Percentiles rank a stretch among this genome's conserved stretches.
Evolutionary conservation across 2,888 invertebrate genomes (phyloP).

Genomic region (Neoaliturus tenellus): DNA sequence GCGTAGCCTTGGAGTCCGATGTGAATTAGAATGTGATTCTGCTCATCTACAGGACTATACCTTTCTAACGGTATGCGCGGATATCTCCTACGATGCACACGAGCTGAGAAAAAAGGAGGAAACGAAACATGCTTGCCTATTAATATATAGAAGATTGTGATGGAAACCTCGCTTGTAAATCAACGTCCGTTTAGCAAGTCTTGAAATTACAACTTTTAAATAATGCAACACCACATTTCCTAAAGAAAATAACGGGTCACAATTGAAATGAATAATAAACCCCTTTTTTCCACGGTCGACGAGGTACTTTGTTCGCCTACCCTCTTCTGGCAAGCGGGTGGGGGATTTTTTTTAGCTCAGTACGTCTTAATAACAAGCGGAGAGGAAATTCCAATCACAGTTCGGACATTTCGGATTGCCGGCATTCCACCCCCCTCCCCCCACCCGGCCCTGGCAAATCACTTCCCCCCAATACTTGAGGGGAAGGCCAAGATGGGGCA

Average conservation of each 20-base stretch:
- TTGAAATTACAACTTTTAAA: no score
- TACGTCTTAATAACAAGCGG: slow-evolving; percentile 47
- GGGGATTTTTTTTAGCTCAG: slow-evolving; percentile 23
- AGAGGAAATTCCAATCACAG: slow-evolving; percentile 52
- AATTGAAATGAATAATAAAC: neutral
- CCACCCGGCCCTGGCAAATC: slow-evolving; percentile 14
- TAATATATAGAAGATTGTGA: no score
- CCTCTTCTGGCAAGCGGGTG: slow-evolving; percentile 17
- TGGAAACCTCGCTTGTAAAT: no score
- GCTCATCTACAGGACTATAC: no score
- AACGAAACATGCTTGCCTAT: no score
- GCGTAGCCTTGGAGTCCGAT: no score
- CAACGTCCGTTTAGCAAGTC: no score
- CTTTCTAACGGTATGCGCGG: no score
- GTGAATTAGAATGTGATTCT: no score
- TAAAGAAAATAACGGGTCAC: neutral
- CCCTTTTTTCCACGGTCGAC: neutral
- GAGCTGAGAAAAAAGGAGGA: no score
- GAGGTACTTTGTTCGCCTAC: slow-evolving; percentile 16
- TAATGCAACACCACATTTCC: no score
- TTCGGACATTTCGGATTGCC: slow-evolving; percentile 54
- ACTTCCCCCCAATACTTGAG: slow-evolving; percentile 46
- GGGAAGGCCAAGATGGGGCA: slow-evolving; percentile 50
- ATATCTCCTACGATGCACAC: no score
- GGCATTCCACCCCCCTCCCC: slow-evolving; percentile 41